Evolutionary conservation across 2,888 invertebrate species (phyloP).

Genomic region (Clitarchus hookeri): DNA sequence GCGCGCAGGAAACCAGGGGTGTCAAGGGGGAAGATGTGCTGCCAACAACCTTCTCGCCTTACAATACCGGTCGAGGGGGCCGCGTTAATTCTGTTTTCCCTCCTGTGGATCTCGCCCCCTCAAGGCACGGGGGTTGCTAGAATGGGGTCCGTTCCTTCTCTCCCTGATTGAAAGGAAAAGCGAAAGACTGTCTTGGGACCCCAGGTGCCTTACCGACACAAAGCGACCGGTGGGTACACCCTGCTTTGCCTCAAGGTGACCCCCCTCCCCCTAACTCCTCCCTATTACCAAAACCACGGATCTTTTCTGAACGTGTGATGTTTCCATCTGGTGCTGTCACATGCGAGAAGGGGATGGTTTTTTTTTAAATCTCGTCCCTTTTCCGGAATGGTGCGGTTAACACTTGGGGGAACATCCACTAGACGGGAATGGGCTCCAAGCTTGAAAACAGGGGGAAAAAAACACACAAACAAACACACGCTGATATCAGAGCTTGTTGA

Average conservation of each 20-base stretch:
- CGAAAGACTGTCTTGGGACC: not conserved
- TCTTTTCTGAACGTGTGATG: not conserved
- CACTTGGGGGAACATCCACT: too few species aligned
- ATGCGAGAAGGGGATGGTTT: not conserved
- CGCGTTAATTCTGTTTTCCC: not conserved
- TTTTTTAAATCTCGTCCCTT: too few species aligned
- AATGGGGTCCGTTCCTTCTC: not conserved
- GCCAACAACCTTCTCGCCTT: not conserved
- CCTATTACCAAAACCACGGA: not conserved
- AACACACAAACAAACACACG: too few species aligned
- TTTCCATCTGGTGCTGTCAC: constrained; percentile 1
- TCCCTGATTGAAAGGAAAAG: not conserved
- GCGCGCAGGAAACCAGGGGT: not conserved
- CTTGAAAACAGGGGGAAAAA: too few species aligned
- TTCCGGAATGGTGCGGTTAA: too few species aligned
- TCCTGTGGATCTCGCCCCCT: not conserved
- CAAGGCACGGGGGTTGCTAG: not conserved
- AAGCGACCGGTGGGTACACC: not conserved
- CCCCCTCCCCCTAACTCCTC: not conserved
- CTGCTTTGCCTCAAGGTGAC: too few species aligned
- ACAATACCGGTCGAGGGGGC: not conserved
- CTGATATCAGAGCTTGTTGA: too few species aligned
- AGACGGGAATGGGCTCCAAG: too few species aligned
- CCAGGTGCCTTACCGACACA: not conserved
- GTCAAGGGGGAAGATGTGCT: too few species aligned